Percentiles rank a stretch among this genome's conserved stretches.
These are phyloP conservation scores for Notodonta ziczac DNA, from an alignment of 2,888 invertebrate species.

Conservation along the genomic window DNA sequence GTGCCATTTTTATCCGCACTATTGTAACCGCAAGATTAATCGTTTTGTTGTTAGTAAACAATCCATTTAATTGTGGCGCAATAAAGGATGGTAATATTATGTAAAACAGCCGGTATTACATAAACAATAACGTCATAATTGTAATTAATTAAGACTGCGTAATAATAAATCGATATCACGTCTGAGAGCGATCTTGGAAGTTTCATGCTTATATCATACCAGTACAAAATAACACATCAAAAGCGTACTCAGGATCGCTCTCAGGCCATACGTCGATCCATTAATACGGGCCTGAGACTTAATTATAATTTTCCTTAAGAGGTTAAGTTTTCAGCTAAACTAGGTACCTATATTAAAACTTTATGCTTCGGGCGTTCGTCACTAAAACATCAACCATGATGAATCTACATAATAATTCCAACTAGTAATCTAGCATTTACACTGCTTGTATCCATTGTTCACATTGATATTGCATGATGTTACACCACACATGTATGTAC, in stretches of 20 bases:
- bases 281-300: no score
- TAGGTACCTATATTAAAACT: neutral
- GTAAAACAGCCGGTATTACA: neutral
- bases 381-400: neutral
- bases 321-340: neutral
- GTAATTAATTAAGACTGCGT: no score
- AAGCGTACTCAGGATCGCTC: no score
- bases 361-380: neutral
- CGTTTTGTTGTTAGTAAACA: conserved; percentile 20
- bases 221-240: no score
- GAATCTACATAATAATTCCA: neutral
- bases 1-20: conserved; percentile 30
- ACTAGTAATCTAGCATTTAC: neutral
- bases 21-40: conserved; percentile 37
- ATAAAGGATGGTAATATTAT: neutral
- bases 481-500: neutral
- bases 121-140: neutral
- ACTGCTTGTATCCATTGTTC: conserved; percentile 1
- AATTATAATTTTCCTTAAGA: no score
- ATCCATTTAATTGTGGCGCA: conserved; percentile 15
- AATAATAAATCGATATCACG: no score
- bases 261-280: no score
- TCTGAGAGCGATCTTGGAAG: no score
- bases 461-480: conserved; percentile 4
- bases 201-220: no score